Percentiles rank a stretch among this genome's conserved stretches.
phyloP scores from a whole-genome alignment of 2,888 invertebrate species.

The Plebejus argus region DNA sequence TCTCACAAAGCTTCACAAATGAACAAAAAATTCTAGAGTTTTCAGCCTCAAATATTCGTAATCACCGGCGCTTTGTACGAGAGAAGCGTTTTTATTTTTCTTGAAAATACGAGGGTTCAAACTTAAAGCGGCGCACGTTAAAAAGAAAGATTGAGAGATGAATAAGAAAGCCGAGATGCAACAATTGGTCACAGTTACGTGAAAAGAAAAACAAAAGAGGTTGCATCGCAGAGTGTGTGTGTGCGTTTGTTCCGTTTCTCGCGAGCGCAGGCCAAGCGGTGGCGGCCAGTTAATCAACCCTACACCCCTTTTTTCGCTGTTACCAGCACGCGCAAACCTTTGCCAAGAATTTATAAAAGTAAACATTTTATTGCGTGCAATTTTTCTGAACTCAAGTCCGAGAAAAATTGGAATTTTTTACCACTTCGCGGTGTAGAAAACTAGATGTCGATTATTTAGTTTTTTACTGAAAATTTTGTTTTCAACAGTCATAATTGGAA shows the following conservation, averaged over 20 bases:
- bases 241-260: slow-evolving; percentile 55
- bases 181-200: slow-evolving; percentile 60
- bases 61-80: slow-evolving; percentile 21
- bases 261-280: slow-evolving; percentile 62
- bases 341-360: slow-evolving; percentile 39
- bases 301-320: slow-evolving; percentile 47
- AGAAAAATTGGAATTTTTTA: slow-evolving; percentile 13
- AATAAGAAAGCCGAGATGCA: slow-evolving; percentile 53
- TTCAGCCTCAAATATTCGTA: slow-evolving; percentile 18
- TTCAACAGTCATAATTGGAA: neutral
- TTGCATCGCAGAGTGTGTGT: slow-evolving; percentile 50
- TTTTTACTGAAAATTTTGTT: neutral
- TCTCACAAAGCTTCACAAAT: slow-evolving; percentile 6
- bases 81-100: slow-evolving; percentile 27
- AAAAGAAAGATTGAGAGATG: slow-evolving; percentile 39
- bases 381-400: neutral
- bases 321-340: slow-evolving; percentile 38
- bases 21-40: slow-evolving; percentile 14
- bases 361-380: slow-evolving; percentile 27
- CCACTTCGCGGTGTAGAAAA: neutral
- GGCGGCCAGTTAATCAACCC: slow-evolving; percentile 54
- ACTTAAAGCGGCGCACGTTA: neutral
- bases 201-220: slow-evolving; percentile 54
- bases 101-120: slow-evolving; percentile 23
- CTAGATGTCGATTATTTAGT: neutral